Evolutionary conservation across 2,888 invertebrate species (phyloP).

Genomic region (Tholera decimalis): DNA sequence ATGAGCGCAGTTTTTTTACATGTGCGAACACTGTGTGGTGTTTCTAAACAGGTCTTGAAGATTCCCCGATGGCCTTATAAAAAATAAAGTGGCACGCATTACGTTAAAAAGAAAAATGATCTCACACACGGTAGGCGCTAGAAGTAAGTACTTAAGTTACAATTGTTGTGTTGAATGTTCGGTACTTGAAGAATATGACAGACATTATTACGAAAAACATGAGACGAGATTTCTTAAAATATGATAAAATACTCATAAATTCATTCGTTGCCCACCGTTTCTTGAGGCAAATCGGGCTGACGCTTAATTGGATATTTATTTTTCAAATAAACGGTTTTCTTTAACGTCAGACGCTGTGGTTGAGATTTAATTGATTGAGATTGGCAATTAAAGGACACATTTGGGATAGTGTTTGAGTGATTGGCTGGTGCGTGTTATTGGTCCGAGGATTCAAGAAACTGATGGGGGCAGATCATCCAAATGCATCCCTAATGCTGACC

Average conservation of each 20-base stretch:
- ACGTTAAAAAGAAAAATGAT: slow-evolving; percentile 36
- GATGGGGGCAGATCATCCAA: too few species aligned
- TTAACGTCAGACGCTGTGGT: too few species aligned
- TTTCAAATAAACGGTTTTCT: not conserved
- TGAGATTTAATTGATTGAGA: too few species aligned
- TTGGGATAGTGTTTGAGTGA: too few species aligned
- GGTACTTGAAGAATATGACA: slow-evolving; percentile 19
- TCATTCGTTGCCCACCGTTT: not conserved
- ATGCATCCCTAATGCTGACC: too few species aligned
- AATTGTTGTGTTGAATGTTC: not conserved
- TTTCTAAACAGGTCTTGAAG: slow-evolving; percentile 30
- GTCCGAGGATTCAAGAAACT: too few species aligned
- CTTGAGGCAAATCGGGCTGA: not conserved
- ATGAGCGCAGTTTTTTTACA: slow-evolving; percentile 27
- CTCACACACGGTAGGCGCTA: not conserved
- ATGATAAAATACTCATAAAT: not conserved
- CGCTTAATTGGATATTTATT: not conserved
- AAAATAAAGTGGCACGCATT: slow-evolving; percentile 36
- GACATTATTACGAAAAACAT: not conserved
- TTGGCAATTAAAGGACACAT: too few species aligned
- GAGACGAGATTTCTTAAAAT: not conserved
- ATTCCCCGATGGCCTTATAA: slow-evolving; percentile 17
- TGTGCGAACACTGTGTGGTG: not conserved
- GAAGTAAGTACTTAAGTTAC: slow-evolving; percentile 16
- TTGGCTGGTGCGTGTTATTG: too few species aligned